A percentile compares a stretch with the other conserved stretches of the same genome.
Conservation (phyloP, 2,888 invertebrate species). For the Lepidochitona cinerea region DNA sequence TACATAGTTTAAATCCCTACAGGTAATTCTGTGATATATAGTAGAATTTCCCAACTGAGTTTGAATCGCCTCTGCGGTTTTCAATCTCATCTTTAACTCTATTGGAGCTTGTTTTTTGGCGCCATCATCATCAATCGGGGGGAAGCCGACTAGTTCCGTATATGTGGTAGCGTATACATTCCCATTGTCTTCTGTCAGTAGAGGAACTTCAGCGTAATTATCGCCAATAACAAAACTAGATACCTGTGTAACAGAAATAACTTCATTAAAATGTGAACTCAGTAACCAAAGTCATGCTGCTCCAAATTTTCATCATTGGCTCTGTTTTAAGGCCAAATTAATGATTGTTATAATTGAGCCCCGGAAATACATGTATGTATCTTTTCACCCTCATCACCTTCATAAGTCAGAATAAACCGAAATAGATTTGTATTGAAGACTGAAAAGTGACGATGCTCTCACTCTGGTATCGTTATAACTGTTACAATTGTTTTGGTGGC, state of each 20-base stretch:
- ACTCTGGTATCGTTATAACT: no score
- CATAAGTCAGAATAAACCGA: no score
- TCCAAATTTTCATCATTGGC: no score
- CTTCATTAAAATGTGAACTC: no score
- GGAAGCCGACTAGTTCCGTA: background rate
- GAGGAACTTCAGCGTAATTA: background rate
- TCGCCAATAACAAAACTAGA: background rate
- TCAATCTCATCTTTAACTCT: background rate
- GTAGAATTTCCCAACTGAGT: background rate
- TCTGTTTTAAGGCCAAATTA: no score
- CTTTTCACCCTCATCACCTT: no score
- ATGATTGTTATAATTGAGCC: no score
- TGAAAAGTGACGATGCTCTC: no score
- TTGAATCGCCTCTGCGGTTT: background rate
- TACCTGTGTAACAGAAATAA: background rate
- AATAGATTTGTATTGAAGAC: no score
- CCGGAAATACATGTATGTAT: no score
- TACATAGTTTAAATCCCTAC: conserved; percentile 8
- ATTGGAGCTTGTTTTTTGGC: background rate
- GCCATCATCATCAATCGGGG: background rate
- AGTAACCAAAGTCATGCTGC: no score
- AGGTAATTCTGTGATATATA: background rate
- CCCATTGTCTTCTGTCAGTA: background rate
- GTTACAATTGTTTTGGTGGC: background rate
- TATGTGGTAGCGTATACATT: conserved; percentile 3